Percentiles rank a stretch among this genome's conserved stretches.
These are phyloP conservation scores for Zonitis immaculata DNA, from an alignment of 2,888 invertebrate species.

Conservation along the genomic window DNA sequence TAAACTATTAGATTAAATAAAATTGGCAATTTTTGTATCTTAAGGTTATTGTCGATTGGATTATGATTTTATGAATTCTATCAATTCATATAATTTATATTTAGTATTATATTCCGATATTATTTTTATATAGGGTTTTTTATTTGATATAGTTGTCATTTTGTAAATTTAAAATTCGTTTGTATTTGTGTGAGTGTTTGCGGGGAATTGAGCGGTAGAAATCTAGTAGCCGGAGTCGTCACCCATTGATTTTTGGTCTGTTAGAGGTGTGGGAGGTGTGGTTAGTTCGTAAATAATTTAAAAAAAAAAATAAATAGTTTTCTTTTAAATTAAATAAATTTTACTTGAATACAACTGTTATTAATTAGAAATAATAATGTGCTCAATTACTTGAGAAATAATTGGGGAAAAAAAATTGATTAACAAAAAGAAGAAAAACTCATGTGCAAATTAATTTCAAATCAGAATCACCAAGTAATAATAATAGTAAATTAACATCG, in stretches of 20 bases:
- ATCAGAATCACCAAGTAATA: neutral
- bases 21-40: too few relatives aligned
- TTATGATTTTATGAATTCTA: too few relatives aligned
- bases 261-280: constrained; percentile 14
- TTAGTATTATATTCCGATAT: too few relatives aligned
- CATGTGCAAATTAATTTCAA: neutral
- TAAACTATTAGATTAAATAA: too few relatives aligned
- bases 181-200: neutral
- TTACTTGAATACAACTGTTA: too few relatives aligned
- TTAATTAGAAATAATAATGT: neutral
- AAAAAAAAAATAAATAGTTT: too few relatives aligned
- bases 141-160: neutral
- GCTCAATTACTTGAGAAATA: neutral
- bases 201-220: neutral
- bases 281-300: constrained; percentile 6
- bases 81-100: too few relatives aligned
- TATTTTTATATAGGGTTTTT: too few relatives aligned
- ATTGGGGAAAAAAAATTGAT: neutral
- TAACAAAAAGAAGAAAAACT: neutral
- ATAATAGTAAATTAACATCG: neutral
- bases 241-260: constrained; percentile 9
- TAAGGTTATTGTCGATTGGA: too few relatives aligned
- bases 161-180: neutral
- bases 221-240: constrained; percentile 1
- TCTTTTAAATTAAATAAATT: too few relatives aligned